These are phyloP conservation scores for Bombus impatiens DNA, from an alignment of 1,140 invertebrate species.

Conservation along the genomic window DNA sequence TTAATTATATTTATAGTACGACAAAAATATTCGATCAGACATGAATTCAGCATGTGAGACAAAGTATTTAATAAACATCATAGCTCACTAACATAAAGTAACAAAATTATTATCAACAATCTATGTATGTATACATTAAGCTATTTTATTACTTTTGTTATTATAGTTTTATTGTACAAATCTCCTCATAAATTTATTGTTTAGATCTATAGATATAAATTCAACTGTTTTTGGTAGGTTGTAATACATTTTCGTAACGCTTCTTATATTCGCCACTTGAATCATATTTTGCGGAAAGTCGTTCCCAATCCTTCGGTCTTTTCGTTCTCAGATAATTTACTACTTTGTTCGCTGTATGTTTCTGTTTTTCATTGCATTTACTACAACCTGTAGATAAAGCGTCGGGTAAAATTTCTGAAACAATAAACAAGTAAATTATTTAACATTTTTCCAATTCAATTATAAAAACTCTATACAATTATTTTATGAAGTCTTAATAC, in stretches of 20 bases:
- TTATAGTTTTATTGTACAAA: constrained; percentile 11
- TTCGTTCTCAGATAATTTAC: constrained; percentile 76
- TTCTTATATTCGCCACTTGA: constrained; percentile 78
- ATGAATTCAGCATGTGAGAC: neutral
- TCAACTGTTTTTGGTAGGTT: constrained; percentile 40
- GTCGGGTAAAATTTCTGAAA: constrained; percentile 79
- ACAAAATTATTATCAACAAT: neutral
- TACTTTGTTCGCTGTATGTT: constrained; percentile 76
- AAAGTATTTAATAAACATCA: neutral
- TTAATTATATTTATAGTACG: neutral
- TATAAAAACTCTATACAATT: neutral
- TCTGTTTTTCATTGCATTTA: constrained; percentile 80
- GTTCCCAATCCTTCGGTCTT: constrained; percentile 77
- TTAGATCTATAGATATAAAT: neutral
- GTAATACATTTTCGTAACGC: constrained; percentile 64
- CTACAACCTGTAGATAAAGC: constrained; percentile 75
- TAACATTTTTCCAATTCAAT: neutral
- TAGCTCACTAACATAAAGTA: neutral
- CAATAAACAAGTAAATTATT: neutral
- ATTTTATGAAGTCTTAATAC: neutral
- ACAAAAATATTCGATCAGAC: neutral
- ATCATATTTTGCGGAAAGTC: constrained; percentile 78
- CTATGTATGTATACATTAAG: neutral
- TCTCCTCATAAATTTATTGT: neutral
- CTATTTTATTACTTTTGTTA: neutral